Conservation (phyloP, 2,888 invertebrate species). For the Apoda limacodes region DNA sequence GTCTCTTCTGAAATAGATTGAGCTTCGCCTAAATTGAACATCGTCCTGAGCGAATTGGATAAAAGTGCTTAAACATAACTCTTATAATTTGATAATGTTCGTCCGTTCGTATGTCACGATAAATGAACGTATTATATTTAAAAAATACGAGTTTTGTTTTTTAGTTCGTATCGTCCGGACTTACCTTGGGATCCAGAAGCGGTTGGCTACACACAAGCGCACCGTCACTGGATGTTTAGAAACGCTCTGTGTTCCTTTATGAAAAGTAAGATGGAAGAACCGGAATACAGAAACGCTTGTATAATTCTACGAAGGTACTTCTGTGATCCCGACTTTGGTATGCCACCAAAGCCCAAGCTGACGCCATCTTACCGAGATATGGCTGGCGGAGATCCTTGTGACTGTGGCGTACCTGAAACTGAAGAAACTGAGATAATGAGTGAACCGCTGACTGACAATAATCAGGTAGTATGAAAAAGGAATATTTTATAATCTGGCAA, state of each 20-base stretch:
- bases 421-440: constrained; percentile 35
- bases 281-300: constrained; percentile 31
- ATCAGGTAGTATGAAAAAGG: no score
- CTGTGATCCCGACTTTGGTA: constrained; percentile 50
- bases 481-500: no score
- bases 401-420: constrained; percentile 37
- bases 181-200: constrained; percentile 38
- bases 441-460: no score
- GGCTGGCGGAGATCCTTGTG: constrained; percentile 37
- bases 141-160: not conserved
- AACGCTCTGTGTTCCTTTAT: constrained; percentile 42
- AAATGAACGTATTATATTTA: no score
- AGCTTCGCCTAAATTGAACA: no score
- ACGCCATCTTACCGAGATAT: constrained; percentile 30
- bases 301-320: constrained; percentile 36
- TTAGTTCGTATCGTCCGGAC: constrained; percentile 52
- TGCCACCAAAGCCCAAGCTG: constrained; percentile 34
- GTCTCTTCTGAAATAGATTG: no score
- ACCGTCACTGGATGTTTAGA: constrained; percentile 56
- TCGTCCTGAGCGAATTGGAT: no score
- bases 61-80: no score
- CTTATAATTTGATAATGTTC: no score
- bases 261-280: constrained; percentile 24
- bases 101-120: no score
- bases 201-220: constrained; percentile 35